Evolutionary conservation across 2,113 vertebrate species (phyloP).

Genomic region (Nothoprocta pentlandii): DNA sequence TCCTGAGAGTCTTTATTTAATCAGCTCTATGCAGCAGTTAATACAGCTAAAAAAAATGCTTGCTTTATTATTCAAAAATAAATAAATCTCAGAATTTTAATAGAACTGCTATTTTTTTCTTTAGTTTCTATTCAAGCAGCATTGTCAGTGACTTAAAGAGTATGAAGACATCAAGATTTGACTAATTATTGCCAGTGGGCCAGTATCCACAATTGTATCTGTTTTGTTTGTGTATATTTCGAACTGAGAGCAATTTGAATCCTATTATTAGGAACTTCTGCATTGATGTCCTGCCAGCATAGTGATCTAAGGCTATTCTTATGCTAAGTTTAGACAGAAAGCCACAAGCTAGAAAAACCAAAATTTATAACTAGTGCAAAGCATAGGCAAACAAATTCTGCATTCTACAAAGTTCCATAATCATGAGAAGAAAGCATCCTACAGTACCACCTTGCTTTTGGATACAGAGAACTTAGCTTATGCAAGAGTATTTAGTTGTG

Average conservation of each 20-base stretch:
- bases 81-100: neutral
- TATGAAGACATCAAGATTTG: neutral
- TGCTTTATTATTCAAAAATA: neutral
- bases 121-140: neutral
- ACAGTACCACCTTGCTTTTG: neutral
- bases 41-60: neutral
- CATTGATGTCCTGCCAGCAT: neutral
- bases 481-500: neutral
- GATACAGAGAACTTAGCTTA: neutral
- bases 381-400: neutral
- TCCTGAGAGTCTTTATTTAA: conserved; percentile 2
- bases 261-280: neutral
- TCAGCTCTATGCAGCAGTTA: neutral
- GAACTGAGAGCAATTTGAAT: neutral
- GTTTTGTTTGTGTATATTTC: neutral
- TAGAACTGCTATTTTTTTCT: neutral
- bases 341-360: neutral
- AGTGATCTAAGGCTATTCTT: neutral
- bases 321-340: neutral
- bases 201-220: neutral
- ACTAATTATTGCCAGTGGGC: neutral
- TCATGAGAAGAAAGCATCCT: neutral
- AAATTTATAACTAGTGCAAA: neutral
- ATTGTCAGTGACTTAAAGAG: neutral
- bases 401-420: neutral